Evolutionary conservation across 2,888 invertebrate genomes (phyloP).

Genomic region (Biston stratarius): DNA sequence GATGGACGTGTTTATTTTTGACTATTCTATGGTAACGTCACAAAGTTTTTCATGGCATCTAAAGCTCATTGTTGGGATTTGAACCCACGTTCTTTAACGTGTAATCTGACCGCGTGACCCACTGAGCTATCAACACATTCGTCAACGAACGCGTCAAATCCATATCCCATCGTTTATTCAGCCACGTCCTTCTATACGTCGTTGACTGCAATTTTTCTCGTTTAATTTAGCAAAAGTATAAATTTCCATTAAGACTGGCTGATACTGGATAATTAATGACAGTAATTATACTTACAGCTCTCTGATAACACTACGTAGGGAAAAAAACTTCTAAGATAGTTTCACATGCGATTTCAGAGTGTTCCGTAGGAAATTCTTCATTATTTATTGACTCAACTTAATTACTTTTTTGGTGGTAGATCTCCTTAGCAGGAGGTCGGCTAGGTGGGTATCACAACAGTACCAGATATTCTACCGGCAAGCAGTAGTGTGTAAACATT

Average conservation of each 20-base stretch:
- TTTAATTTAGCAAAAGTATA: constrained; percentile 74
- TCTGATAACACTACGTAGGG: constrained; percentile 43
- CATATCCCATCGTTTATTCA: background rate
- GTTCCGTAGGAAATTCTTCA: background rate
- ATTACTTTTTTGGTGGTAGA: background rate
- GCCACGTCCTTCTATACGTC: constrained; percentile 5
- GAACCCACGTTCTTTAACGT: no score
- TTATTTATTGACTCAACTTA: background rate
- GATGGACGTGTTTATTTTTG: no score
- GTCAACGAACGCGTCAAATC: no score
- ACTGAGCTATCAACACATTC: no score
- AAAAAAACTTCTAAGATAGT: constrained; percentile 7
- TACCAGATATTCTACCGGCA: no score
- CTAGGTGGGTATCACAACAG: no score
- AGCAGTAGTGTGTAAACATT: no score
- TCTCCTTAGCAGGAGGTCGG: no score
- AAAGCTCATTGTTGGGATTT: no score
- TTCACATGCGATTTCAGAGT: background rate
- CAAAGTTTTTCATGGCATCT: no score
- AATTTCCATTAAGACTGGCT: constrained; percentile 77
- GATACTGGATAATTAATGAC: constrained; percentile 77
- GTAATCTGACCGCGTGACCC: no score
- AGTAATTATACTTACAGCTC: constrained; percentile 64
- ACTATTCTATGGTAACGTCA: no score
- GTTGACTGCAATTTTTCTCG: constrained; percentile 54